Conservation (phyloP, 2,797 vertebrate species). For the Neopelma chrysocephalum region DNA sequence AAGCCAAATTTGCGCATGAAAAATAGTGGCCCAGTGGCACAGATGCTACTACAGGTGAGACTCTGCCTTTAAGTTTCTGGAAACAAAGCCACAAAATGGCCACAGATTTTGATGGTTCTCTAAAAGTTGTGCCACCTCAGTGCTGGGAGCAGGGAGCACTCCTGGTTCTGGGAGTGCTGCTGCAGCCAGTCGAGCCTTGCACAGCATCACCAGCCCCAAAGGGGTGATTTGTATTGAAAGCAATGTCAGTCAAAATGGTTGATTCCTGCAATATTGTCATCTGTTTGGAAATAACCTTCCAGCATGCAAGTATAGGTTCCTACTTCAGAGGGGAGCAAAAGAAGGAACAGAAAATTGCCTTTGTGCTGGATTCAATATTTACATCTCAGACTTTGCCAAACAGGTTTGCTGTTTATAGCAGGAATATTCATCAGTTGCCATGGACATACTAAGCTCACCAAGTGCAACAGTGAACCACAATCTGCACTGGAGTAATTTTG, state of each 20-base stretch:
- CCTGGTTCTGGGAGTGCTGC: accelerated
- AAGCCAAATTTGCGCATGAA: neutral
- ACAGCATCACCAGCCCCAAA: neutral
- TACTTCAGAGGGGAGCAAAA: neutral
- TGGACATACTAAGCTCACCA: slow-evolving; percentile 48
- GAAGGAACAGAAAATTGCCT: slow-evolving; percentile 24
- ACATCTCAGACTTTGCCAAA: slow-evolving; percentile 25
- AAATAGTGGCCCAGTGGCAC: neutral
- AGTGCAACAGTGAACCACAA: slow-evolving; percentile 20
- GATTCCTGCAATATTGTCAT: neutral
- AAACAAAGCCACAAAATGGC: neutral
- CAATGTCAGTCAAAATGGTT: neutral
- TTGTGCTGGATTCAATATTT: slow-evolving; percentile 49
- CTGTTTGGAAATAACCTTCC: neutral
- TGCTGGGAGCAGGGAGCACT: neutral
- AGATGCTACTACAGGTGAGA: neutral
- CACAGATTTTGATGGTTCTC: neutral
- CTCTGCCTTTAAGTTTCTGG: neutral
- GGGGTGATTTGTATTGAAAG: neutral
- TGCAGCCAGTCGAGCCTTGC: accelerated
- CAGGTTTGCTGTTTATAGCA: slow-evolving; percentile 62
- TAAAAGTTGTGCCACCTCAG: neutral
- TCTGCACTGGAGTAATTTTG: slow-evolving; percentile 12
- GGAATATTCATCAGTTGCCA: slow-evolving; percentile 62
- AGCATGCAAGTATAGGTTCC: neutral